Percentiles rank a stretch among this genome's conserved stretches.
Conservation (phyloP, 2,113 vertebrate species). For the Phainopepla nitens region DNA sequence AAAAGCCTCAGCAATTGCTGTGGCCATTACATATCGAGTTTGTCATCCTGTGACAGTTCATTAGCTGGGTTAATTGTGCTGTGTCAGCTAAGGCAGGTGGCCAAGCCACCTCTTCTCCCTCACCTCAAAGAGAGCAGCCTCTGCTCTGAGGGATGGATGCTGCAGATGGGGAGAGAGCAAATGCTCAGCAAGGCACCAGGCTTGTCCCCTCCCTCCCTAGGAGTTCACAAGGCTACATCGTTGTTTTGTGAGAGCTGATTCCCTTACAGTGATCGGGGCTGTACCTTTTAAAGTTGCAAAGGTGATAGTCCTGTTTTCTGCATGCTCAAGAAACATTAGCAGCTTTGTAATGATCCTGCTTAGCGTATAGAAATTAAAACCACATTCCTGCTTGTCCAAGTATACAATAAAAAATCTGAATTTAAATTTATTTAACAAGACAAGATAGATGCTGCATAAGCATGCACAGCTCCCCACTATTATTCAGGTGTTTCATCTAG, state of each 20-base stretch:
- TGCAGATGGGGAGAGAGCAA: not conserved
- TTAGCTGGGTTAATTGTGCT: not conserved
- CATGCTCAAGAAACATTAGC: not conserved
- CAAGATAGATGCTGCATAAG: accelerated
- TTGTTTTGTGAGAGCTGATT: not conserved
- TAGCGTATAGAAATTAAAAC: not conserved
- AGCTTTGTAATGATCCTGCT: not conserved
- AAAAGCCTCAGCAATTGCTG: not conserved
- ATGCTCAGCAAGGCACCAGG: not conserved
- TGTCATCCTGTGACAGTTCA: not conserved
- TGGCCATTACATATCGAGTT: not conserved
- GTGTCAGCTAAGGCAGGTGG: not conserved
- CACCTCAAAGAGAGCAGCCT: not conserved
- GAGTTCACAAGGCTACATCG: accelerated
- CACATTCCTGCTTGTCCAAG: not conserved
- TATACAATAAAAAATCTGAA: not conserved
- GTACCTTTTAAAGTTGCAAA: not conserved
- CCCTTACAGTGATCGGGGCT: accelerated
- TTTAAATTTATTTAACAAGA: not conserved
- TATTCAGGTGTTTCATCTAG: not conserved
- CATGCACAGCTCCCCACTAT: not conserved
- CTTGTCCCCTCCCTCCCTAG: not conserved
- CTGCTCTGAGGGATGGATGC: not conserved
- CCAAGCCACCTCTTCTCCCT: not conserved
- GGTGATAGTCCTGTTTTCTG: not conserved